phyloP scores from a whole-genome alignment of 64 coral and sea anemone genomes.

The Exaiptasia diaphana region DNA sequence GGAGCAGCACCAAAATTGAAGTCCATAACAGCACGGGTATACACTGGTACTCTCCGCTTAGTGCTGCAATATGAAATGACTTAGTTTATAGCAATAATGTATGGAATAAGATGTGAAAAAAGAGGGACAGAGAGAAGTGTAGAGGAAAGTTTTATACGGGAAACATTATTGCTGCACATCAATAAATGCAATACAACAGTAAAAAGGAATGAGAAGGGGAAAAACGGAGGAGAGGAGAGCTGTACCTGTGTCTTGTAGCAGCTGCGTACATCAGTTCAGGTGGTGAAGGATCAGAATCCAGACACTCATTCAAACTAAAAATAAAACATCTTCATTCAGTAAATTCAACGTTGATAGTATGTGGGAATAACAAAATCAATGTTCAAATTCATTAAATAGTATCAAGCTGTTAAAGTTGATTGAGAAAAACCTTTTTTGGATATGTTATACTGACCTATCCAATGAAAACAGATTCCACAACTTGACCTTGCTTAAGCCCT shows the following conservation, averaged over 20 bases:
- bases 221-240: not conserved
- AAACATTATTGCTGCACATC: no score
- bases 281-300: slow-evolving; percentile 92
- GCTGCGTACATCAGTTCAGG: slow-evolving; percentile 85
- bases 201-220: not conserved
- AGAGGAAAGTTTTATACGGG: no score
- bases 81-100: no score
- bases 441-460: slow-evolving; percentile 78
- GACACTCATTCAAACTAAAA: slow-evolving; percentile 82
- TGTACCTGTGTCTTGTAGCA: slow-evolving; percentile 88
- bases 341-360: no score
- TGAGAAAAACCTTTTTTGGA: no score
- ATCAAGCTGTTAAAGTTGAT: no score
- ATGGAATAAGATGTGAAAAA: no score
- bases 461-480: slow-evolving; percentile 89
- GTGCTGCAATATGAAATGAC: slow-evolving; percentile 47
- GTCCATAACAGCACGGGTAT: slow-evolving; percentile 86
- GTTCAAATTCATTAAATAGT: no score
- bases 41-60: slow-evolving; percentile 70
- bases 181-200: no score
- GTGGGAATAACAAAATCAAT: no score
- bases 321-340: slow-evolving; percentile 13
- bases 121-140: no score
- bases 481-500: slow-evolving; percentile 79
- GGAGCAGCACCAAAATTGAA: slow-evolving; percentile 90